Base-by-base conservation (phyloP, 64 coral and sea anemone species). In the Pachyseris speciosa region DNA sequence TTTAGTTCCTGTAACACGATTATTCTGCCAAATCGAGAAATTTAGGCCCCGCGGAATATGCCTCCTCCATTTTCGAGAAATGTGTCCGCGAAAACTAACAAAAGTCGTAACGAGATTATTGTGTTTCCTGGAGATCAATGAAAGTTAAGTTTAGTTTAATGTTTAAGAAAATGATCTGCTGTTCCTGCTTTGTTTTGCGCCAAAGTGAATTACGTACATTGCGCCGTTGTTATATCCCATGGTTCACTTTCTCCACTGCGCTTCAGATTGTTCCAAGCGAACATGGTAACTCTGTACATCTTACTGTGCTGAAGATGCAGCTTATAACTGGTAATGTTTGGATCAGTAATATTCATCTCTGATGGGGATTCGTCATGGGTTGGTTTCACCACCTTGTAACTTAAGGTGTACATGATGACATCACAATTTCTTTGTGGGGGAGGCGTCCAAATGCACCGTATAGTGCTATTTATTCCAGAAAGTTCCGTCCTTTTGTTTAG, bases 271-370 rank as follows among this genome's bases (percentile, higher is more conserved):
- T 72, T 72, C 69, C 69, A 72, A 43, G 69, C 69, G 26, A 43
- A 41, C 1, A 72, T n/a, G 10, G 19, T 22, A 1, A 72, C 69
- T 43, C 7, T 7, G 22, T 72, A 72, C 38, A 7, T 43, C 69
- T 43, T 72, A 24, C 69, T 72, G 22, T 72, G 37, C 36, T 72
- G 17, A 72, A 72, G 69, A 37, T 43, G 69, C 38, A 72, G 37
- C 43, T 43, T 38, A n/a, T 72, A 72, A 72, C 69, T 72, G 37
- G 19, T 41, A 4, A 43, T 37, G 24, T 20, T 42, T 15, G 64
- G 11, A 25, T 67, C 7, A 30, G 69, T 42, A 15, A 72, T 42
- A 9, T 72, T 72, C 26, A 72, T 42, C 2, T 72, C 37, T 22
- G 5, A 22, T 10, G n/a, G n/a, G n/a, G 5, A 41, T 25, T 41